Evolutionary conservation across 1,140 invertebrate species (phyloP).

Genomic region (Aricia agestis): DNA sequence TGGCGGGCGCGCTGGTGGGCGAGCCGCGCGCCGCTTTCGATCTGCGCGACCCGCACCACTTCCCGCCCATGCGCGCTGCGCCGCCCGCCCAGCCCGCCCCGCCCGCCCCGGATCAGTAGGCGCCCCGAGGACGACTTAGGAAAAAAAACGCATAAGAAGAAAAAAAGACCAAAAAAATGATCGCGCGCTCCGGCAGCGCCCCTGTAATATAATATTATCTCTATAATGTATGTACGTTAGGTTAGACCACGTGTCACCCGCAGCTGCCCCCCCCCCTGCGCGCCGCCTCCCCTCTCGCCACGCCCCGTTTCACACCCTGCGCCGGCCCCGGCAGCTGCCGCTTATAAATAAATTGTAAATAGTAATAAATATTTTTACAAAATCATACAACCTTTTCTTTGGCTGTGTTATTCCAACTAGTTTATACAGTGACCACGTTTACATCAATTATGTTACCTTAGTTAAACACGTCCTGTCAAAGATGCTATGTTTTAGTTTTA

Average conservation of each 20-base stretch:
- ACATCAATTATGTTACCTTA: too few species aligned
- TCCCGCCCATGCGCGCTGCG: neutral
- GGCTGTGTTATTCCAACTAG: neutral
- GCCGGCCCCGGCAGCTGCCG: neutral
- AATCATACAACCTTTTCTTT: neutral
- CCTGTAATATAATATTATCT: conserved; percentile 5
- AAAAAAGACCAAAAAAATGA: conserved; percentile 6
- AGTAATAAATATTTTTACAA: conserved; percentile 17
- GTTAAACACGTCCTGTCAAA: too few species aligned
- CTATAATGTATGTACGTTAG: neutral
- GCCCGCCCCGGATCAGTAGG: conserved; percentile 18
- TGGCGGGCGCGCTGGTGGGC: conserved; percentile 80
- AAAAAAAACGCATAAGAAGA: conserved; percentile 3
- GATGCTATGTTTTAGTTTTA: too few species aligned
- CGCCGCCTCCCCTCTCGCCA: too few species aligned
- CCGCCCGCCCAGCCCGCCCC: conserved; percentile 22
- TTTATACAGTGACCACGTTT: too few species aligned
- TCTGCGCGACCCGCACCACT: conserved; percentile 21
- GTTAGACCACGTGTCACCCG: neutral
- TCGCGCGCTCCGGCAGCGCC: neutral
- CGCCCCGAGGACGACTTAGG: neutral
- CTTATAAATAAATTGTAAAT: conserved; percentile 16
- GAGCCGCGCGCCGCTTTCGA: conserved; percentile 56
- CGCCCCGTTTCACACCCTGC: too few species aligned
- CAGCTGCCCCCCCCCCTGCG: neutral